phyloP scores from a whole-genome alignment of 53 echinoderm and acorn worm species.

The Holothuria scabra region DNA sequence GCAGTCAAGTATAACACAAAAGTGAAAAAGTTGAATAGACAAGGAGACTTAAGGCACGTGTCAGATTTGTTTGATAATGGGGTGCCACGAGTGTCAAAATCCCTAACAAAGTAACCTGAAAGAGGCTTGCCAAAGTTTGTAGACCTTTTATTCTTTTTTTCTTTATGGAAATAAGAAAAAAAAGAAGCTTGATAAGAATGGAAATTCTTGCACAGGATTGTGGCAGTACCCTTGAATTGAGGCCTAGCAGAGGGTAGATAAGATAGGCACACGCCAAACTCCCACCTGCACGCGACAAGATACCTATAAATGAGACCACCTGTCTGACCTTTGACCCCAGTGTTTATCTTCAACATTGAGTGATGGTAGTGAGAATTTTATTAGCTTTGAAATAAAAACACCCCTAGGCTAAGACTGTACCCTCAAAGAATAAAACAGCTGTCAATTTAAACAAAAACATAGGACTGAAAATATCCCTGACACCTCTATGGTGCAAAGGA shows the following conservation, averaged over 20 bases:
- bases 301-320: slow-evolving; percentile 4
- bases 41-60: no score
- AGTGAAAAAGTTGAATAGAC: no score
- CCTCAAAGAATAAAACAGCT: slow-evolving; percentile 11
- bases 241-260: background rate
- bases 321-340: slow-evolving; percentile 19
- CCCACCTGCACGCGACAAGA: slow-evolving; percentile 40
- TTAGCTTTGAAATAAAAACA: slow-evolving; percentile 23
- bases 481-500: background rate
- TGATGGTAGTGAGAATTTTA: slow-evolving; percentile 41
- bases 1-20: no score
- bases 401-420: slow-evolving; percentile 9
- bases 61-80: no score
- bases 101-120: background rate
- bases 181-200: slow-evolving; percentile 6
- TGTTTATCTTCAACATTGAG: slow-evolving; percentile 30
- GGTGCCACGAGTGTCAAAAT: no score
- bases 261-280: slow-evolving; percentile 9
- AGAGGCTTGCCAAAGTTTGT: slow-evolving; percentile 13
- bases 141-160: slow-evolving; percentile 22
- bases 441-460: slow-evolving; percentile 35
- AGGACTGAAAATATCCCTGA: slow-evolving; percentile 14
- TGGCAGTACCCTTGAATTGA: no score
- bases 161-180: slow-evolving; percentile 2
- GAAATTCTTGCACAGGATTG: no score